These are phyloP conservation scores for Drosophila ananassae DNA, from an alignment of 1,140 invertebrate genomes.

Conservation along the genomic window DNA sequence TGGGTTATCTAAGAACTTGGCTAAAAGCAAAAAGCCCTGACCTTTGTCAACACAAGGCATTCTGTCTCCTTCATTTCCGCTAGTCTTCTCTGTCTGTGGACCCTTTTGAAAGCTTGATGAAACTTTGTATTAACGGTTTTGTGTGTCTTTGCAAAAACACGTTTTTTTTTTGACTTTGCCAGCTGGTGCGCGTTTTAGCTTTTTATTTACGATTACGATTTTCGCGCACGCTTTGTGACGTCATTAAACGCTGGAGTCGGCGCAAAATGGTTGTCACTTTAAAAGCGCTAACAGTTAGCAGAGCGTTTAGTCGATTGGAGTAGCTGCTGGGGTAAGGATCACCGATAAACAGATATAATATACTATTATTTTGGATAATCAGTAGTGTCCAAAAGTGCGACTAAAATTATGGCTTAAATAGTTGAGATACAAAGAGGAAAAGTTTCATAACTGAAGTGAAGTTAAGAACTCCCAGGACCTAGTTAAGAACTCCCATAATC, in stretches of 20 bases:
- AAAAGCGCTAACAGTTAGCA: conserved; percentile 40
- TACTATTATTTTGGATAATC: not conserved
- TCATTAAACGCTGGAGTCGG: conserved; percentile 24
- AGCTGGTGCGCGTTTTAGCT: conserved; percentile 23
- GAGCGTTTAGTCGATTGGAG: conserved; percentile 54
- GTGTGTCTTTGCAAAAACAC: conserved; percentile 30
- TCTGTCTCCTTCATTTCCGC: conserved; percentile 1
- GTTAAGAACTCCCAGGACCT: too few species aligned
- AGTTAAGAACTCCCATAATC: too few species aligned
- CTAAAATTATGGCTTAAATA: conserved; percentile 1
- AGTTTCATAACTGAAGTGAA: not conserved
- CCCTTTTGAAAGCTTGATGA: conserved; percentile 7
- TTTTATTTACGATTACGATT: conserved; percentile 28
- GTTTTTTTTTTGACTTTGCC: conserved; percentile 25
- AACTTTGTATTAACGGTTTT: conserved; percentile 2
- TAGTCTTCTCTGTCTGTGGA: not conserved
- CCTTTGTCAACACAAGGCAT: conserved; percentile 34
- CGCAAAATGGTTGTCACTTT: conserved; percentile 48
- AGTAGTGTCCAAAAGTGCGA: not conserved
- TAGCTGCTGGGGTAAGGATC: conserved; percentile 53
- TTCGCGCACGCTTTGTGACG: conserved; percentile 51
- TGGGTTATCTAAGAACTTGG: conserved; percentile 13
- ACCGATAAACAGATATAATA: not conserved
- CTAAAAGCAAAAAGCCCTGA: conserved; percentile 22
- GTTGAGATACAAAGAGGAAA: too few species aligned